A percentile compares a stretch with the other conserved stretches of the same genome.
phyloP scores from a whole-genome alignment of 1,140 invertebrate genomes.

The Atta colombica region DNA sequence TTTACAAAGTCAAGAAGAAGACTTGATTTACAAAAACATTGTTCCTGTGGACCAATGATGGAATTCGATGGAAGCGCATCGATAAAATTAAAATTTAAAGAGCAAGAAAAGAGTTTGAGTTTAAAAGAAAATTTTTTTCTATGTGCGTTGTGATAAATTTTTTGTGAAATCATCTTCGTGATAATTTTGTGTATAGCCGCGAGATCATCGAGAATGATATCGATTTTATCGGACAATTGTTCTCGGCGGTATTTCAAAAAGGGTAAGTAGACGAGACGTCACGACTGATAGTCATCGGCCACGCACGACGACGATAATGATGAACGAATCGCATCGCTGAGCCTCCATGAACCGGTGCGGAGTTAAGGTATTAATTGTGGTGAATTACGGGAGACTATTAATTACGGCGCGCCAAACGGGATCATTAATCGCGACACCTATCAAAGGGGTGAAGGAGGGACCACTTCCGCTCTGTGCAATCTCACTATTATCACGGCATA shows the following conservation, averaged over 20 bases:
- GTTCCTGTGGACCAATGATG: no score
- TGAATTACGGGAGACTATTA: constrained; percentile 35
- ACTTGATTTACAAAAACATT: no score
- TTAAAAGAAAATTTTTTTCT: neutral
- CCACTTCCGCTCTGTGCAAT: constrained; percentile 18
- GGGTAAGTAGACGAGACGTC: constrained; percentile 23
- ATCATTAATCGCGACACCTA: constrained; percentile 42
- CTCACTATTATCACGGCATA: constrained; percentile 2
- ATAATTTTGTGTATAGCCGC: neutral
- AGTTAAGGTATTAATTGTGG: constrained; percentile 64
- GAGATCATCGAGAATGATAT: neutral
- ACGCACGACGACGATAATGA: constrained; percentile 44
- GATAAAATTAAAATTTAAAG: neutral
- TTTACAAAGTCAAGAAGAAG: no score
- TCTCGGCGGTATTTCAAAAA: constrained; percentile 27
- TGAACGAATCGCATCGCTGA: constrained; percentile 41
- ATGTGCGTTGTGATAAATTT: neutral
- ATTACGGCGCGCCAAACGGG: constrained; percentile 45
- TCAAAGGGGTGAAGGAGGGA: neutral
- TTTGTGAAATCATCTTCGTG: constrained; percentile 20
- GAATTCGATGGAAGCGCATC: neutral
- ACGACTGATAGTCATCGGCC: constrained; percentile 41
- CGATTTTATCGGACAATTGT: neutral
- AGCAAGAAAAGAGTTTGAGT: neutral
- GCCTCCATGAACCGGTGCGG: constrained; percentile 28